Evolutionary conservation across 1,140 invertebrate genomes (phyloP), one percentile per base, ranked within the genome.

Genomic region (Cydia strobilella): DNA sequence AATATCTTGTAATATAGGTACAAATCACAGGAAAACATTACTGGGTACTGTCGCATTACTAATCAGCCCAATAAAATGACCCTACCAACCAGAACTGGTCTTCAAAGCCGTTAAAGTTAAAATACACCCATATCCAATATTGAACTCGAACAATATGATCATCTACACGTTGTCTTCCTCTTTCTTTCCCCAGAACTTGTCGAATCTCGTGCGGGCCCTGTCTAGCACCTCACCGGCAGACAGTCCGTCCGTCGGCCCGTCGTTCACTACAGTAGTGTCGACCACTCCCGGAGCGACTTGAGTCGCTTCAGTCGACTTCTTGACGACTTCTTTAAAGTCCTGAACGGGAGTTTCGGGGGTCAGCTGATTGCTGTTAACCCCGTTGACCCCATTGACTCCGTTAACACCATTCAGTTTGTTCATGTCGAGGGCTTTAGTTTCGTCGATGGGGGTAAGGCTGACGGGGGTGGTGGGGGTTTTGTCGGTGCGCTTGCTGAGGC

Each of bases 121-220:
- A 65, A 65, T 65, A 31, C 65, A 39, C 13, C 31, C n/a, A 42
- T n/a, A 35, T 69, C 65, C 65, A 69, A 69, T 69, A 69, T 78
- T 74, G 69, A 77, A 83, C 62, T 59, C 77, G 65, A 48, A 74
- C 63, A 54, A 75, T 42, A 20, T 59, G 51, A 42, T 35, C 65
- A 72, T 82, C 83, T 93, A 93, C 81, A 93, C 93, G 74, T 87
- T 90, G 77, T 93, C 93, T 83, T 93, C 87, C 73, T 93, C 93
- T 72, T 93, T 93, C 74, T 93, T 93, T 66, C 96, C 96, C 97
- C 97, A 98, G 90, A 98, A 98, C 82, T 97, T 96, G 92, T 98
- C 96, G 83, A 97, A 97, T 75, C 97, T 95, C 87, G 95, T 96
- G 75, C 96, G 95, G 77, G 97, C 97, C 82, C 96, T 95, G 84